These are phyloP conservation scores for Drosophila pseudotalamancana DNA, from an alignment of 2,888 invertebrate species.

Conservation along the genomic window DNA sequence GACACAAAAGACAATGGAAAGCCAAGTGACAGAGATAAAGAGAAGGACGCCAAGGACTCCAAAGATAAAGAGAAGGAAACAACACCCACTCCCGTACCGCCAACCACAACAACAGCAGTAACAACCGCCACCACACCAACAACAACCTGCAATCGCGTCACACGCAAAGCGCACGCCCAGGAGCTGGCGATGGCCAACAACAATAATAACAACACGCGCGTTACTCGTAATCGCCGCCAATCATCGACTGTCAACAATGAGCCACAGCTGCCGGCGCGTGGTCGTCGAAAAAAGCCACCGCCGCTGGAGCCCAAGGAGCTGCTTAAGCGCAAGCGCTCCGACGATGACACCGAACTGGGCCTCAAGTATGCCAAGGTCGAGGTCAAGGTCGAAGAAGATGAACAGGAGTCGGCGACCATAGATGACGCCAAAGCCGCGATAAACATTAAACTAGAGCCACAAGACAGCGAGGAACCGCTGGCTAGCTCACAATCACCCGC, in stretches of 20 bases:
- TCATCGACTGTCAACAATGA: slow-evolving; percentile 54
- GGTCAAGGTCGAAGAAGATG: slow-evolving; percentile 48
- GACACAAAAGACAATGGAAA: slow-evolving; percentile 45
- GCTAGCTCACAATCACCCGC: slow-evolving; percentile 35
- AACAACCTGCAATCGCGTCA: slow-evolving; percentile 73
- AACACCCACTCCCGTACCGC: slow-evolving; percentile 29
- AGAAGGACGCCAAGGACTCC: slow-evolving; percentile 27
- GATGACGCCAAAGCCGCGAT: slow-evolving; percentile 20
- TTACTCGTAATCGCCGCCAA: slow-evolving; percentile 79
- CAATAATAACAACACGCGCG: slow-evolving; percentile 69
- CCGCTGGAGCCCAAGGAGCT: slow-evolving; percentile 35
- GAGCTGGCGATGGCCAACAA: slow-evolving; percentile 65
- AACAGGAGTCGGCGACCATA: slow-evolving; percentile 23
- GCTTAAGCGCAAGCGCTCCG: slow-evolving; percentile 77
- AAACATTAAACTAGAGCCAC: slow-evolving; percentile 74
- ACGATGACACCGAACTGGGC: slow-evolving; percentile 64
- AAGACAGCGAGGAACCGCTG: slow-evolving; percentile 65
- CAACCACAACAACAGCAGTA: background rate
- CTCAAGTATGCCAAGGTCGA: slow-evolving; percentile 76
- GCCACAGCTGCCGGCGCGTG: slow-evolving; percentile 56
- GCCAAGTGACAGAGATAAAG: slow-evolving; percentile 8
- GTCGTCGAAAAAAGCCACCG: slow-evolving; percentile 54
- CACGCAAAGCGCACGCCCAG: slow-evolving; percentile 81
- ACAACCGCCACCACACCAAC: slow-evolving; percentile 20
- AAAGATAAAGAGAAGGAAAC: slow-evolving; percentile 41